Evolutionary conservation across 1,140 invertebrate genomes (phyloP), one percentile per base, ranked within the genome.

Genomic region (Leptinotarsa defecta): DNA sequence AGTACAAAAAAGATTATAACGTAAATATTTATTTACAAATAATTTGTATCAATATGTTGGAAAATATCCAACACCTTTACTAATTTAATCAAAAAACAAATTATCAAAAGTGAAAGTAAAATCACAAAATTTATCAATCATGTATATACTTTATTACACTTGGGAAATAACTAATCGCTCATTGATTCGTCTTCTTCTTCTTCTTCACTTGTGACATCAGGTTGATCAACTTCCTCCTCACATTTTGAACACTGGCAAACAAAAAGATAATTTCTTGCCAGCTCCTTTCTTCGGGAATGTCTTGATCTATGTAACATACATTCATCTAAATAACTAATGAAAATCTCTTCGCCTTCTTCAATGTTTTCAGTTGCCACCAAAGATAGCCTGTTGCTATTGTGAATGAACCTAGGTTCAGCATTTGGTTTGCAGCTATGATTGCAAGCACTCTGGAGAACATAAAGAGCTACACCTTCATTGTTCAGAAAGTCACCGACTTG

Each of bases 401-500:
- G 90, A 2, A 93, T 92, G 84, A 98, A 98, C 20, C 91, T 91
- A 1, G 94, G 91, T 81, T 92, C 90, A 3, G 96, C 95, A 87
- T 98, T 98, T 5, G 96, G 96, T 1, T 88, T 84, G 85, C 97
- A 99, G 83, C 95, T 97, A 85, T 99, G 97, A 87, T 98, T 98
- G 72, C 94, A 92, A 49, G 92, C 88, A 84, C 96, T 97, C 84
- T 98, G 96, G 1, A 94, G 79, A 19, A 88, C 82, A 86, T 95
- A 98, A 0, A 99, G 86, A 2, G 94, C 97, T 19, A 96, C 96
- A 2, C 96, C 97, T 89, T 98, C 96, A 85, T 93, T 96, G 85
- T 98, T 95, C 17, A 98, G 85, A 85, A 98, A 98, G 74, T 91
- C 88, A 20, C 95, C 96, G 64, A 94, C 92, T 84, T 93, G 94